phyloP scores from a whole-genome alignment of 2,888 invertebrate genomes.

The Copidosoma aretas region DNA sequence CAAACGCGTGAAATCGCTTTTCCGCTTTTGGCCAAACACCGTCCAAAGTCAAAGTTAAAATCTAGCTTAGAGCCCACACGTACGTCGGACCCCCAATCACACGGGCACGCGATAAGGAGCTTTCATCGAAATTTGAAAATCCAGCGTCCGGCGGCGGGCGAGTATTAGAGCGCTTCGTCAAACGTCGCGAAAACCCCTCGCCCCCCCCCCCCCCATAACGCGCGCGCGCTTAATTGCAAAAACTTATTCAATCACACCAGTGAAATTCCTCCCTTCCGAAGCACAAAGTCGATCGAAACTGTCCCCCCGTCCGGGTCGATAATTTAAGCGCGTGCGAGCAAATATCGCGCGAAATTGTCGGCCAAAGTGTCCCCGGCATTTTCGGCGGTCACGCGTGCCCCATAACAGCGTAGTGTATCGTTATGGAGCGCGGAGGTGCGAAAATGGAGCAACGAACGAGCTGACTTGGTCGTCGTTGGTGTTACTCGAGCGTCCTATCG shows the following conservation, averaged over 20 bases:
- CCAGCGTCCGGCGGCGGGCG: background rate
- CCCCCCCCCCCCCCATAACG: background rate
- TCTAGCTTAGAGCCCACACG: background rate
- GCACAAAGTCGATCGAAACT: background rate
- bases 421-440: background rate
- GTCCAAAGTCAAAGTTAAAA: background rate
- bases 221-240: conserved; percentile 13
- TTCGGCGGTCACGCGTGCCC: background rate
- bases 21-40: background rate
- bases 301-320: no score
- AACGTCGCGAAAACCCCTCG: background rate
- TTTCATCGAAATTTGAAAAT: background rate
- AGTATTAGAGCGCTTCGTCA: background rate
- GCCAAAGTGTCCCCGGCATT: background rate
- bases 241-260: conserved; percentile 25
- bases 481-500: background rate
- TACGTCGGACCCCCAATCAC: no score
- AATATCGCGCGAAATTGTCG: no score
- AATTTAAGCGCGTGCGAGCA: no score
- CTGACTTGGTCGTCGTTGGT: background rate
- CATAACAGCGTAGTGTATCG: background rate
- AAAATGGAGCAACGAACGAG: conserved; percentile 1
- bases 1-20: no score
- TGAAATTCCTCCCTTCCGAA: no score
- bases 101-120: background rate